phyloP scores from a whole-genome alignment of 2,797 vertebrate genomes.

The Muscicapa striata region DNA sequence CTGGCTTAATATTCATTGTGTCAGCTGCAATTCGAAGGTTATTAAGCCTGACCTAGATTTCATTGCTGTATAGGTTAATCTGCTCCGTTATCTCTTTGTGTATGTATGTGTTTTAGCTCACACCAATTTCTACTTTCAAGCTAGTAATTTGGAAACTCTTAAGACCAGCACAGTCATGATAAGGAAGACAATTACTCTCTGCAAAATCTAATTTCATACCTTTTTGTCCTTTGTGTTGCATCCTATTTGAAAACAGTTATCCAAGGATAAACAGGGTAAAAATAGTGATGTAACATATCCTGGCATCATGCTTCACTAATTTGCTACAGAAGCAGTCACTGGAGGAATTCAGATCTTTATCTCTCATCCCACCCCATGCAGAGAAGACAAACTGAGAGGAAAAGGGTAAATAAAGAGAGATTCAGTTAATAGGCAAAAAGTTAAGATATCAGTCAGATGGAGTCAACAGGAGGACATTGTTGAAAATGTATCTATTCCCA shows the following conservation, averaged over 20 bases:
- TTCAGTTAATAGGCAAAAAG: neutral
- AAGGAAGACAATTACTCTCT: neutral
- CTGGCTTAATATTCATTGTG: slow-evolving; percentile 32
- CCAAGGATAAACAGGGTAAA: neutral
- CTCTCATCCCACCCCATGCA: neutral
- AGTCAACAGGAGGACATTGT: neutral
- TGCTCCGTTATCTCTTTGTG: slow-evolving; percentile 23
- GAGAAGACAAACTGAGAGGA: neutral
- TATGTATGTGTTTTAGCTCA: neutral
- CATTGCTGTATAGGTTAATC: slow-evolving; percentile 44
- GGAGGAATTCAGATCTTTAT: neutral
- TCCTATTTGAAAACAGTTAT: neutral
- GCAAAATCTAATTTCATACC: neutral
- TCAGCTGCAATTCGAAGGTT: slow-evolving; percentile 30
- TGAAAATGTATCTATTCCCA: neutral
- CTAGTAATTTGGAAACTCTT: slow-evolving; percentile 21
- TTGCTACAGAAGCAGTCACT: neutral
- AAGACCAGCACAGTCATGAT: neutral
- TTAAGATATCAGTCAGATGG: neutral
- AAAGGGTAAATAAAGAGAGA: neutral
- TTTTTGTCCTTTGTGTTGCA: neutral
- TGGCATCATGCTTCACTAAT: neutral
- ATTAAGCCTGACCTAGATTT: slow-evolving; percentile 64
- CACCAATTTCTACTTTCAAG: slow-evolving; percentile 5
- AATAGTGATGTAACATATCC: neutral